These are phyloP conservation scores for Maniola jurtina DNA, from an alignment of 1,140 invertebrate genomes.

Conservation along the genomic window DNA sequence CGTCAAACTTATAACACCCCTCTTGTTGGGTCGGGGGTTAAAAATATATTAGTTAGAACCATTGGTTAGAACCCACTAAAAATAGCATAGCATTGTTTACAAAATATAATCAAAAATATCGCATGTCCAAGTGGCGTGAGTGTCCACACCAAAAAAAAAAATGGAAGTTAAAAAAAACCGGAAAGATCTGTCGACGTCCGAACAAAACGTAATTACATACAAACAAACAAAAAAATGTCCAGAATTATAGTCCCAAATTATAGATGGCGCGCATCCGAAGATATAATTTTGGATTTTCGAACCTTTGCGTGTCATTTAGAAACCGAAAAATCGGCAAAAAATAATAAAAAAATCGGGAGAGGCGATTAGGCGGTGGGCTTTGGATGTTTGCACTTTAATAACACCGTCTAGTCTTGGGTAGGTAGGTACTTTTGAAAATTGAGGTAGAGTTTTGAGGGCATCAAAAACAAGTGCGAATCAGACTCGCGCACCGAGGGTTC, in stretches of 20 bases:
- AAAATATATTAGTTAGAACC: too few species aligned
- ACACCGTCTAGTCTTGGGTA: constrained; percentile 15
- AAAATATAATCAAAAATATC: not conserved
- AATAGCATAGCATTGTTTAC: not conserved
- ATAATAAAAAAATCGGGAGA: constrained; percentile 17
- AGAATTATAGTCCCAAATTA: constrained; percentile 66
- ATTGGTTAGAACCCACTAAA: too few species aligned
- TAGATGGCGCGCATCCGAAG: constrained; percentile 40
- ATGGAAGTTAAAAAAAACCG: constrained; percentile 39
- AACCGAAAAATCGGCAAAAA: constrained; percentile 40
- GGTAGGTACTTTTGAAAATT: not conserved
- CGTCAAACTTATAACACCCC: too few species aligned
- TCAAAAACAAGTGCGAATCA: not conserved
- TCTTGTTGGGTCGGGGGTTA: too few species aligned
- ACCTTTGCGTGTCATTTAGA: constrained; percentile 46
- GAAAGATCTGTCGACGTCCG: constrained; percentile 38
- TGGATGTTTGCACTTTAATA: constrained; percentile 12
- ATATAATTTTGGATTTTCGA: constrained; percentile 52
- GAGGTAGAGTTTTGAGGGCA: not conserved
- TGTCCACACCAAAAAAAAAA: constrained; percentile 10
- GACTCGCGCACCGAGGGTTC: too few species aligned
- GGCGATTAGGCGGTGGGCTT: constrained; percentile 38
- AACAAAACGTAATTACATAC: constrained; percentile 43
- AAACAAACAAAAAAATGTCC: constrained; percentile 57
- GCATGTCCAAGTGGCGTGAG: constrained; percentile 8